These are phyloP conservation scores for Lycodopsis pacificus DNA, from an alignment of 2,797 vertebrate species.

Conservation along the genomic window DNA sequence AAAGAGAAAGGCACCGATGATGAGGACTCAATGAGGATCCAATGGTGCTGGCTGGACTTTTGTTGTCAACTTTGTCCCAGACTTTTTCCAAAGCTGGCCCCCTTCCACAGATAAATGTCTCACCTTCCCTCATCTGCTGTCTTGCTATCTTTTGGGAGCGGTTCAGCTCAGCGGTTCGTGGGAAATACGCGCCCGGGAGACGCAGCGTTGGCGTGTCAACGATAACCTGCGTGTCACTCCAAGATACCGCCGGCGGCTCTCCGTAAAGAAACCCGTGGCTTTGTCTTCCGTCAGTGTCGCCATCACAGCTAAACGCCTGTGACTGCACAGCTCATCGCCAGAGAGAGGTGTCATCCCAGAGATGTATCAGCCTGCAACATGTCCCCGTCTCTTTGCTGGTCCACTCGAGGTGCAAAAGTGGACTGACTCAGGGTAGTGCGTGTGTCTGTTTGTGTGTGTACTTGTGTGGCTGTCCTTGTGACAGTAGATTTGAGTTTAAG, in stretches of 20 bases:
- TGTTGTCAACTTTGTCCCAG: constrained; percentile 37
- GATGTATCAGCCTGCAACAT: constrained; percentile 65
- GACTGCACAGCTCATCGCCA: constrained; percentile 88
- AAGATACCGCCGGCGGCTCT: constrained; percentile 65
- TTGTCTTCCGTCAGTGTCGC: constrained; percentile 91
- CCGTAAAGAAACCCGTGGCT: constrained; percentile 46
- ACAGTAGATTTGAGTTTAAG: constrained; percentile 24
- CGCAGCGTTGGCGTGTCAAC: constrained; percentile 76
- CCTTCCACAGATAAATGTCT: constrained; percentile 83
- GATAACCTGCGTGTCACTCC: constrained; percentile 84
- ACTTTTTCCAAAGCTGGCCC: constrained; percentile 61
- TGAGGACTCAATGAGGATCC: constrained; percentile 1
- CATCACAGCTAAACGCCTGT: constrained; percentile 86
- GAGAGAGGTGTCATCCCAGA: constrained; percentile 85
- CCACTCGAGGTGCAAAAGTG: constrained; percentile 64
- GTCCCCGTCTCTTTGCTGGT: constrained; percentile 47
- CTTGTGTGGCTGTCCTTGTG: constrained; percentile 15
- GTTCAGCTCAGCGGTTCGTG: constrained; percentile 79
- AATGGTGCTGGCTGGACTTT: constrained; percentile 5
- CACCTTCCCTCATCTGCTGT: constrained; percentile 79
- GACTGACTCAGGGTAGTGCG: constrained; percentile 30
- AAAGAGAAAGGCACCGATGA: neutral
- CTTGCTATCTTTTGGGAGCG: constrained; percentile 80
- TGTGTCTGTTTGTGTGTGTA: constrained; percentile 11
- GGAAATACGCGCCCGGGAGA: constrained; percentile 82